A percentile compares a stretch with the other conserved stretches of the same genome.
These are phyloP conservation scores for Rhinichthys klamathensis DNA, from an alignment of 2,113 vertebrate genomes.

Conservation along the genomic window DNA sequence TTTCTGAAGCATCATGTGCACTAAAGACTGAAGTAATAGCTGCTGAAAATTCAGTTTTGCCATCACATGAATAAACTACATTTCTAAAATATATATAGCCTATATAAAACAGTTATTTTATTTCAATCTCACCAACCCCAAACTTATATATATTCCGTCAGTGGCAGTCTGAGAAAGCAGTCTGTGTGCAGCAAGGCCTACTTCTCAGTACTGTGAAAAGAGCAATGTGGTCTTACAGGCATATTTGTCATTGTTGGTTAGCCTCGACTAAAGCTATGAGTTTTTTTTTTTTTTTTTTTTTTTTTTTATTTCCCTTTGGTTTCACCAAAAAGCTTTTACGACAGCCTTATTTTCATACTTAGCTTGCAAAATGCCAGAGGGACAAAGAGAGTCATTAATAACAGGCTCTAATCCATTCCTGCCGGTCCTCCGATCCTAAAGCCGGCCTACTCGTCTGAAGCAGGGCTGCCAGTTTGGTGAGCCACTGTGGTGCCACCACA, in stretches of 20 bases:
- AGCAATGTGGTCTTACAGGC: conserved; percentile 38
- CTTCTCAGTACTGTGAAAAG: conserved; percentile 51
- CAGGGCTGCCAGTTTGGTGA: conserved; percentile 52
- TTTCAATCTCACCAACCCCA: no score
- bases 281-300: no score
- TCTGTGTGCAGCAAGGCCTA: conserved; percentile 16
- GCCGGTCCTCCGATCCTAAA: conserved; percentile 63
- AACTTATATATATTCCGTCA: neutral
- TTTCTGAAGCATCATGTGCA: neutral
- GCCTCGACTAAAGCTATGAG: conserved; percentile 15
- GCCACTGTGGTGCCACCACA: conserved; percentile 59
- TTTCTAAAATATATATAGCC: neutral
- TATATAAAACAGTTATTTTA: neutral
- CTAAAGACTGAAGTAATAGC: neutral
- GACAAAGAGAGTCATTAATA: conserved; percentile 68
- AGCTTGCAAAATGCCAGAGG: conserved; percentile 56
- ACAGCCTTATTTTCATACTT: conserved; percentile 58
- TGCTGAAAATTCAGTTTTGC: no score
- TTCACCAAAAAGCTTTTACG: conserved; percentile 57
- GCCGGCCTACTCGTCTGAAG: conserved; percentile 41
- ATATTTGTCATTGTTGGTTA: conserved; percentile 38
- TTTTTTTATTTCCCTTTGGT: conserved; percentile 40
- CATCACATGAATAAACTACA: neutral
- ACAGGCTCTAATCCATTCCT: conserved; percentile 75
- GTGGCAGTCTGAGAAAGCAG: conserved; percentile 8